Base-by-base conservation (phyloP, 2,113 vertebrate genomes). In the Spea bombifrons region DNA sequence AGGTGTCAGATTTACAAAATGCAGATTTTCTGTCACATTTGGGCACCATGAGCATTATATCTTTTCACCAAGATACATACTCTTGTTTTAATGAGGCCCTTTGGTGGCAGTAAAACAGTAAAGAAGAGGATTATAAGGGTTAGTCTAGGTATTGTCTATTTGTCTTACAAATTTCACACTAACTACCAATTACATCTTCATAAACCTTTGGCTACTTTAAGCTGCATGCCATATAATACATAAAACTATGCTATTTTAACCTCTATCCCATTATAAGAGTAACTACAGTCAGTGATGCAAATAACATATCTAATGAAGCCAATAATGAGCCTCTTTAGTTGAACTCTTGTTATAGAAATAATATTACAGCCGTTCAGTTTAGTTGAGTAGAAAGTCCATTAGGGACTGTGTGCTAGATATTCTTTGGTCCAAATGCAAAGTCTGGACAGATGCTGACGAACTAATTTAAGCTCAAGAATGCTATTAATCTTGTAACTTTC, bases 91-190 rank as follows among this genome's bases (percentile, higher is more conserved):
- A 95, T 94, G 92, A 95, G 92, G 91, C 91, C 94, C 93, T 94
- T 94, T 94, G 94, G 93, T 95, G 89, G 92, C 91, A 92, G 92
- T 94, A 95, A 95, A 95, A 92, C 93, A 89, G 85, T 88, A 92
- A 91, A 92, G 87, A 86, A 89, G 90, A 90, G 90, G 91, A 93
- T 92, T 90, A 90, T 89, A 91, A 87, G 89, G 92, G 90, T 92
- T 90, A 92, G 90, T 88, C 86, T 90, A 89, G 90, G 92, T 94
- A 92, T 93, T 93, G 93, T 94, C 93, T 95, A 95, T 95, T 95
- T 95, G 92, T 95, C 94, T 95, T 94, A 94, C 94, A 95, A 95
- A 95, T 94, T 94, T 94, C 93, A 94, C 93, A 94, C 94, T 95
- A 95, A 95, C 94, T 94, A 95, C 93, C 94, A 94, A 95, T 95